These are phyloP conservation scores for Sphyrna mokarran DNA, from an alignment of 2,113 vertebrate species.

Conservation along the genomic window DNA sequence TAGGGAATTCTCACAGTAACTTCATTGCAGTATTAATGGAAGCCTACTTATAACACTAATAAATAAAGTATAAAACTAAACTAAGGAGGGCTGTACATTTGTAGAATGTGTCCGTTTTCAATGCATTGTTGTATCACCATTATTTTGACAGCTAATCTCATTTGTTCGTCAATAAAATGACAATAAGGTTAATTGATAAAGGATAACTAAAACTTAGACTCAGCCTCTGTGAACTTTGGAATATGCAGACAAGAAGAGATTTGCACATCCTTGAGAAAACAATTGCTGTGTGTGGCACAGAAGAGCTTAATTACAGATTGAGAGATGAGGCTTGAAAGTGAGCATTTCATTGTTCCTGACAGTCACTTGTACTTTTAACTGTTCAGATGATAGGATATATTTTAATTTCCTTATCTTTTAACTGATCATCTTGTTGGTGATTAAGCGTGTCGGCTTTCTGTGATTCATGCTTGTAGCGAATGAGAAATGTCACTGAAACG, in stretches of 20 bases:
- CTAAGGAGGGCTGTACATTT: not conserved
- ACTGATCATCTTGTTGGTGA: constrained; percentile 53
- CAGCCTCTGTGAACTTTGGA: not conserved
- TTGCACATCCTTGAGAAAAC: not conserved
- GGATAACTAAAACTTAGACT: no score
- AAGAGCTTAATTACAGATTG: not conserved
- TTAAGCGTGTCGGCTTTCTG: constrained; percentile 42
- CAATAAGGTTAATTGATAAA: not conserved
- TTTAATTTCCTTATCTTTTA: constrained; percentile 34
- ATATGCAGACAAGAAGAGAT: not conserved
- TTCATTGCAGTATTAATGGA: no score
- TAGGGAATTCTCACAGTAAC: no score
- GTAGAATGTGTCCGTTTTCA: not conserved
- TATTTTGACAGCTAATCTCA: not conserved
- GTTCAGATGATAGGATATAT: not conserved
- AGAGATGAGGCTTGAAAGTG: not conserved
- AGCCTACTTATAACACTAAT: no score
- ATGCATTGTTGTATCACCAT: not conserved
- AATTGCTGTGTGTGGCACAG: not conserved
- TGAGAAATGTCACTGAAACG: constrained; percentile 53
- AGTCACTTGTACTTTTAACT: not conserved
- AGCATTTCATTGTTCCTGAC: not conserved
- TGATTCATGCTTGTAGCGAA: constrained; percentile 53
- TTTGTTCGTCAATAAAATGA: not conserved
- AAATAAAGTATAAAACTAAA: no score